phyloP scores from a whole-genome alignment of 2,888 invertebrate species.

The Tachystola acroxantha region DNA sequence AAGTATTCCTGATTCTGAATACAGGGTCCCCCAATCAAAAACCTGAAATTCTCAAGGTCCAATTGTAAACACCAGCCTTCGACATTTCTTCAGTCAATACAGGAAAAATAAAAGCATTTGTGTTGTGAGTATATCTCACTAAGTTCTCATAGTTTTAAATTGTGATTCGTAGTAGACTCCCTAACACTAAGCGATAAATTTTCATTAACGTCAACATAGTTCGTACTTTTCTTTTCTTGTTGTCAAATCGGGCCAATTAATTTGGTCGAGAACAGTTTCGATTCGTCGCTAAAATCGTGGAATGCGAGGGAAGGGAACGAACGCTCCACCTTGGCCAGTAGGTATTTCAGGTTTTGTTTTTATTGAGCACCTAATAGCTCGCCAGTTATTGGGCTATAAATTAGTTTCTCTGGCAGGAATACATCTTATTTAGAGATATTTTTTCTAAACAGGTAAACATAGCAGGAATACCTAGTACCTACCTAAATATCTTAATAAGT shows the following conservation, averaged over 20 bases:
- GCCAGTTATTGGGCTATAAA: constrained; percentile 1
- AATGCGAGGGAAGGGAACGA: constrained; percentile 26
- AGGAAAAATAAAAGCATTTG: too few relatives aligned
- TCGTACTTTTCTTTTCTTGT: constrained; percentile 34
- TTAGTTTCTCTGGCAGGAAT: neutral
- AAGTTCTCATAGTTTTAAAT: too few relatives aligned
- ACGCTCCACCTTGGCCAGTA: constrained; percentile 15
- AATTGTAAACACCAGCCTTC: too few relatives aligned
- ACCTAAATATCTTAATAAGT: too few relatives aligned
- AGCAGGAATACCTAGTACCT: too few relatives aligned
- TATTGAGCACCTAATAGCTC: neutral
- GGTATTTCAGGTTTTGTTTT: constrained; percentile 4
- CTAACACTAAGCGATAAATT: constrained; percentile 28
- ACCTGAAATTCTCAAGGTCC: too few relatives aligned
- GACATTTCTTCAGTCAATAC: too few relatives aligned
- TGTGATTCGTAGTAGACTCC: neutral
- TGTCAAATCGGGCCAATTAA: constrained; percentile 45
- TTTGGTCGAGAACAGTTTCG: constrained; percentile 38
- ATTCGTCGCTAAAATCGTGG: constrained; percentile 43
- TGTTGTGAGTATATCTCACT: too few relatives aligned
- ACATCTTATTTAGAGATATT: too few relatives aligned
- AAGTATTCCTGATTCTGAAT: too few relatives aligned
- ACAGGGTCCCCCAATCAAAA: too few relatives aligned
- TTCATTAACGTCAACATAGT: constrained; percentile 38
- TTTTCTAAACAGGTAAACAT: too few relatives aligned